Evolutionary conservation across 2,888 invertebrate species (phyloP), one percentile per base, ranked within the genome.

Genomic region (Creontiades dilutus): DNA sequence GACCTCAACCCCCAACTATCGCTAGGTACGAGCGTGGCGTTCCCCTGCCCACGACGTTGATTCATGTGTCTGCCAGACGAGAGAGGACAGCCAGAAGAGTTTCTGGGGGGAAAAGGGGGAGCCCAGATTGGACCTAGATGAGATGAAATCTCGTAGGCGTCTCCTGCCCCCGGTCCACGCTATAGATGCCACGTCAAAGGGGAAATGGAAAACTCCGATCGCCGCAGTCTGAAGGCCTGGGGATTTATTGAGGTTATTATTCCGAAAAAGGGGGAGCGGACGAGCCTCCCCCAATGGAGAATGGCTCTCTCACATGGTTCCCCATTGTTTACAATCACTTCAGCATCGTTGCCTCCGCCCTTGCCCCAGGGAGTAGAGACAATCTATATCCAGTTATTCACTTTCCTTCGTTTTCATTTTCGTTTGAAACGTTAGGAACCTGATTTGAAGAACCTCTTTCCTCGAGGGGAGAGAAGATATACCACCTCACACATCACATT

Each of bases 211-310:
- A 85, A 13, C 52, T 52, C 47, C 48, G 82, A 82, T 46, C 78
- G 46, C 78, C 78, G n/a, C 37, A 82, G 52, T 46, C 14, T 82
- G 85, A 37, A 61, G 61, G 61, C 78, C 37, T 19, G 37, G 80
- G 88, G 88, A 88, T 88, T 88, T 88, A 88, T 88, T 78, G 88
- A 37, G 88, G 88, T 76, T 78, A 88, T 88, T 88, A 88, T 88
- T 88, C 78, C 47, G 52, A 48, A 78, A 55, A 88, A 16, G 57
- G 85, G 55, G 52, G 11, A 27, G 13, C 23, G 48, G 19, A 52
- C n/a, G 82, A 52, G 14, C n/a, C 37, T 5, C 47, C 19, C n/a
- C 84, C 84, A 57, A 84, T 57, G 84, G 57, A 84, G 57, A 84
- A 84, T 55, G 19, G 57, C 61, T 57, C 85, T 85, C 37, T 85